Base-by-base conservation (phyloP, 2,797 vertebrate genomes). In the Diglossa cyanea region DNA sequence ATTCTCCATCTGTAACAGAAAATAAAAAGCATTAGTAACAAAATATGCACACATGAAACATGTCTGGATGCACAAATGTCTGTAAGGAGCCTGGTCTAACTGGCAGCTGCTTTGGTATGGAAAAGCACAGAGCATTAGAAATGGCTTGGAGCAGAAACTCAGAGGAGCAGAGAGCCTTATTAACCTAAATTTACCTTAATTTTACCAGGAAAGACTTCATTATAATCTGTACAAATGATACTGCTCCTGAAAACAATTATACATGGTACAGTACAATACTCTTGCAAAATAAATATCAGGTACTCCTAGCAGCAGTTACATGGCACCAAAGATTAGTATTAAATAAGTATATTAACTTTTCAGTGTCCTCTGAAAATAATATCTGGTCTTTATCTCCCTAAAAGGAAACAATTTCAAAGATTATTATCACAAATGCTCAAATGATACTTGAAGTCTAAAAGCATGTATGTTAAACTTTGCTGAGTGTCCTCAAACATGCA, bases 1-100 rank as follows among this genome's bases (percentile, higher is more conserved):
- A 71, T 95, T 86, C 71, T 97, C 96, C 97, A 99, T 97, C 99
- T 99, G 92, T 35, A 93, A 82, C 3, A 85, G 75, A 68, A 95
- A 71, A 79, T 13, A 77, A 55, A 86, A 86, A 88, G 57, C 77
- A 94, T 77, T 66, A 70, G 48, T 57, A 90, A 86, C 24, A 77
- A 91, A 83, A 80, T 13, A 79, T 1, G 9, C 39, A 86, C 17
- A 78, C 4, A 42, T 2, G 23, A 86, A 91, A 91, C 20, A 55
- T 2, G 8, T 30, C 33, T 20, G 17, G 68, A 86, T 47, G 73
- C 70, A 76, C 40, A 77, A 77, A 51, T 57, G 39, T 48, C 45
- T 65, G 50, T 58, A 70, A 47, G 68, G 37, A 78, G 65, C n/a
- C 44, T 62, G 65, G n/a, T 40, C 48, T 86, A 71, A 88, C 48